Base-by-base conservation (phyloP, 2,113 vertebrate species). In the Psilopogon haemacephalus region DNA sequence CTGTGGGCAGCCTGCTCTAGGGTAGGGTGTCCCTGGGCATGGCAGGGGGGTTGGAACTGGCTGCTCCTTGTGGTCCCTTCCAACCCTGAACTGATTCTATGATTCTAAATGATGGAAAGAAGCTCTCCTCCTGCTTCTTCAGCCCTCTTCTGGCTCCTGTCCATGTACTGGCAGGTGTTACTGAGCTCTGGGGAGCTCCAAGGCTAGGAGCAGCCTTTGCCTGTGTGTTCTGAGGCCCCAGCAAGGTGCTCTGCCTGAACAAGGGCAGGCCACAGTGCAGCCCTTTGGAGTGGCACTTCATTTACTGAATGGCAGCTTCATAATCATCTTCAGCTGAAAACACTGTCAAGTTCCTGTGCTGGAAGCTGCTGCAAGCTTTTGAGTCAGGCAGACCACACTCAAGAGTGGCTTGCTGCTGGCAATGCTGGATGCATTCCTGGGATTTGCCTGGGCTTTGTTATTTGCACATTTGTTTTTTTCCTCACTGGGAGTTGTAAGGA, bases 281-380 rank as follows among this genome's bases (percentile, higher is more conserved):
- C 59, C 8, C 3, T 32, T 37, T 88, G 85, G 94, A 94, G 94
- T 89, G 85, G 75, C 82, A 79, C 94, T 95, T 95, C 89, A 83
- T 94, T 89, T 92, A 68, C 88, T 88, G 90, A 94, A 79, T 72
- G 89, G 89, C 81, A 89, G 89, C 85, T 92, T 91, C 81, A 19
- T 84, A 90, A 95, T 85, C 81, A 91, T 86, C 86, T 96, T 90
- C 64, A 89, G 72, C 92, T 79, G 70, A 88, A 93, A 86, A 44
- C 79, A 38, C 80, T 56, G 12, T 63, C 42, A 56, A 87, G 67
- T 79, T 76, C 81, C 74, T 69, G 71, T 67, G 24, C 68, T 70
- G 33, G 78, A 37, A 91, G 76, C 58, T 75, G 67, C 58, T 69
- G 35, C 58, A 75, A 93, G 65, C 33, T 46, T 89, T 89, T 85